Conservation (phyloP, 2,113 vertebrate genomes). For the Monopterus albus region DNA sequence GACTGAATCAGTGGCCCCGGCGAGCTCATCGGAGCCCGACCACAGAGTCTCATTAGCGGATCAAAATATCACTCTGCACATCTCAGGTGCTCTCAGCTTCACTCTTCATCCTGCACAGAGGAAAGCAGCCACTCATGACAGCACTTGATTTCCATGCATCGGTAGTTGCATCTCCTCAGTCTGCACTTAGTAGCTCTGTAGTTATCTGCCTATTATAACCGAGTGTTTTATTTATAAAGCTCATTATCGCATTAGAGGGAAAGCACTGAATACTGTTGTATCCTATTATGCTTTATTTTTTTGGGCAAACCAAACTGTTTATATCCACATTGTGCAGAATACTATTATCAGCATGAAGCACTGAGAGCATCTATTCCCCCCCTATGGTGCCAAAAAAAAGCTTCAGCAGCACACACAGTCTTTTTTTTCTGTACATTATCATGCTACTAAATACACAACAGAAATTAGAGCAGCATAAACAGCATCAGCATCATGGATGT, state of each 20-base stretch:
- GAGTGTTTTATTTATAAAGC: constrained; percentile 52
- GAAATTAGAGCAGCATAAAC: background rate
- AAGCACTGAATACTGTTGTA: background rate
- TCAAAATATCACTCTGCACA: constrained; percentile 40
- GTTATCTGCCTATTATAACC: constrained; percentile 9
- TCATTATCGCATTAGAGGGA: constrained; percentile 51
- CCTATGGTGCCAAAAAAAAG: constrained; percentile 9
- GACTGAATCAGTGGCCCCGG: constrained; percentile 25
- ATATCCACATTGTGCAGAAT: constrained; percentile 35
- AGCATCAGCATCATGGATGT: too few species aligned
- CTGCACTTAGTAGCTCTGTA: background rate
- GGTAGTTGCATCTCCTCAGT: constrained; percentile 18
- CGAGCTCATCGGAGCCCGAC: constrained; percentile 33
- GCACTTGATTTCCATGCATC: constrained; percentile 22
- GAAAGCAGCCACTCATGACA: constrained; percentile 10
- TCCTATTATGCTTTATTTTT: constrained; percentile 29
- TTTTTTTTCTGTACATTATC: constrained; percentile 5
- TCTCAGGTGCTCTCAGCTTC: constrained; percentile 46
- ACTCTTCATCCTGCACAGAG: constrained; percentile 3
- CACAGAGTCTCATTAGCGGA: constrained; percentile 53
- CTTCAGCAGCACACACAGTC: constrained; percentile 8
- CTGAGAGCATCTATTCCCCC: background rate
- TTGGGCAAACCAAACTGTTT: constrained; percentile 49
- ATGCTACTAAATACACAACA: constrained; percentile 23
- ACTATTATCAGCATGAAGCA: constrained; percentile 34